These are phyloP conservation scores for Hypselothyrea guttata DNA, from an alignment of 2,888 invertebrate species.

Conservation along the genomic window DNA sequence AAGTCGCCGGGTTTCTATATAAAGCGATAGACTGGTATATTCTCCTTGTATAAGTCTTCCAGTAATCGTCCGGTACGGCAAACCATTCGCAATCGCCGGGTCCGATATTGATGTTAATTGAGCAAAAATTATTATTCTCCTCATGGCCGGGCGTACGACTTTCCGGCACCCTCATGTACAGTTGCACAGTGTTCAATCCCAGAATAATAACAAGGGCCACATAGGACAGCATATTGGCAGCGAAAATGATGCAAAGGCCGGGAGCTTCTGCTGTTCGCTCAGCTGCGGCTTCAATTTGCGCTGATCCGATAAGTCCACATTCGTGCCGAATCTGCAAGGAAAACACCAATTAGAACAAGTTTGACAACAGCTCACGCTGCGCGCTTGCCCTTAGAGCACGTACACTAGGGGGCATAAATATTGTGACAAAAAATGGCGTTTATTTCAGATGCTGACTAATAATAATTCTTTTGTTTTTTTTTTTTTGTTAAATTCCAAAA, in stretches of 20 bases:
- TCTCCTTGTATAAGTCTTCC: slow-evolving; percentile 97
- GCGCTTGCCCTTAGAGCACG: too few species aligned
- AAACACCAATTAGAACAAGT: too few species aligned
- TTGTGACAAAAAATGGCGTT: too few species aligned
- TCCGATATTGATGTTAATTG: slow-evolving; percentile 99
- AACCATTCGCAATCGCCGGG: slow-evolving; percentile 99
- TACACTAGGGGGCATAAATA: too few species aligned
- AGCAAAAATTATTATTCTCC: slow-evolving; percentile 99
- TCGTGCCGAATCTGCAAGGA: slow-evolving; percentile 94
- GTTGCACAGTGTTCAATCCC: slow-evolving; percentile 99
- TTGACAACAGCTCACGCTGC: too few species aligned
- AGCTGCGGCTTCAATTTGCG: slow-evolving; percentile 97
- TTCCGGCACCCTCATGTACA: slow-evolving; percentile 99
- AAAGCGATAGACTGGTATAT: slow-evolving; percentile 97
- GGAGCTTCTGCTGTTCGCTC: slow-evolving; percentile 97
- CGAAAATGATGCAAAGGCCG: slow-evolving; percentile 99
- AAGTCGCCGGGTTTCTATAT: slow-evolving; percentile 98
- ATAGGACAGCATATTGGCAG: slow-evolving; percentile 98
- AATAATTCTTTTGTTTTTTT: too few species aligned
- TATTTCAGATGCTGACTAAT: too few species aligned
- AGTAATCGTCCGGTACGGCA: slow-evolving; percentile 98
- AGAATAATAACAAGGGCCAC: slow-evolving; percentile 99
- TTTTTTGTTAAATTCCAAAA: too few species aligned
- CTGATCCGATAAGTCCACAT: slow-evolving; percentile 99
- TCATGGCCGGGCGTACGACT: slow-evolving; percentile 97